A percentile compares a stretch with the other conserved stretches of the same genome.
Evolutionary conservation across 35 echinoderm and acorn worm genomes (phyloP).

Genomic region (Ptychodera flava): DNA sequence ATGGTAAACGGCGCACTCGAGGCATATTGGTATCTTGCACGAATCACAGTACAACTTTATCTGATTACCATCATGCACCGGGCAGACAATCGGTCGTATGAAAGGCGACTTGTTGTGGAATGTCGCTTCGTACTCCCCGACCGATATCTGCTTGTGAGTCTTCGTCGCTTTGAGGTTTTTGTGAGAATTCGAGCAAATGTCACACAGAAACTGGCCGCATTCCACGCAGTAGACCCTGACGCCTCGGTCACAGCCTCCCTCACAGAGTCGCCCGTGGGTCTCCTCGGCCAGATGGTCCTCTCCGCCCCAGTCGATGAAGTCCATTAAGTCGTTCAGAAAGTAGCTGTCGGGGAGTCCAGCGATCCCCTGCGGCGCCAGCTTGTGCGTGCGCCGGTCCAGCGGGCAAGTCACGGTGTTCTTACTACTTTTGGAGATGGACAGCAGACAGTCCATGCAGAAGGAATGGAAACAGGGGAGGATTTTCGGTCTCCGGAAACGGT

Average conservation of each 20-base stretch:
- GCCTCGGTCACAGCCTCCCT: slow-evolving; percentile 50
- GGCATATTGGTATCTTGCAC: slow-evolving; percentile 81
- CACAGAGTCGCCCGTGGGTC: slow-evolving; percentile 31
- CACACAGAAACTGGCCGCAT: slow-evolving; percentile 75
- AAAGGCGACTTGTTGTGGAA: neutral
- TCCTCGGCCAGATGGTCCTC: slow-evolving; percentile 27
- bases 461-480: slow-evolving; percentile 64
- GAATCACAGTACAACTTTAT: slow-evolving; percentile 82
- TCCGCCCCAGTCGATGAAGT: slow-evolving; percentile 83
- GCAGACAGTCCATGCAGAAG: slow-evolving; percentile 53
- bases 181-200: slow-evolving; percentile 78
- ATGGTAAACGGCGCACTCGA: slow-evolving; percentile 42
- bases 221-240: slow-evolving; percentile 71
- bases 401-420: slow-evolving; percentile 63
- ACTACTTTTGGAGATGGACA: slow-evolving; percentile 11
- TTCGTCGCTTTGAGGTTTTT: slow-evolving; percentile 60
- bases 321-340: slow-evolving; percentile 94
- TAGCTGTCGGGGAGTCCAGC: slow-evolving; percentile 80
- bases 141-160: slow-evolving; percentile 52
- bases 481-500: slow-evolving; percentile 39
- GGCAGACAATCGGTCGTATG: slow-evolving; percentile 22
- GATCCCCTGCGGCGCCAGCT: slow-evolving; percentile 47
- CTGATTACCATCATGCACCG: slow-evolving; percentile 54
- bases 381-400: slow-evolving; percentile 66
- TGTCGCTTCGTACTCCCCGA: slow-evolving; percentile 58